Conservation (phyloP, 2,113 vertebrate genomes). For the Suncus etruscus region DNA sequence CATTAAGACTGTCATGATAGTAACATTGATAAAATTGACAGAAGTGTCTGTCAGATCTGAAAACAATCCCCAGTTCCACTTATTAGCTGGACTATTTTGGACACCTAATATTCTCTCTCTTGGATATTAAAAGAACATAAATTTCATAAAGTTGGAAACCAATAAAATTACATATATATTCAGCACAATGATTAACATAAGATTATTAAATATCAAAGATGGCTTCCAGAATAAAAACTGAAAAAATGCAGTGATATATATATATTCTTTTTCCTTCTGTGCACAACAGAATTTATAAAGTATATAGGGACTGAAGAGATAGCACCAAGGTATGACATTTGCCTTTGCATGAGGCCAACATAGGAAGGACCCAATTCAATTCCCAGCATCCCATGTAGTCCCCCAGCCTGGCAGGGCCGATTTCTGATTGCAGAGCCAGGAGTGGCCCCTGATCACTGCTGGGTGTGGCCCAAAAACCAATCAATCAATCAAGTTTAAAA, state of each 20-base stretch:
- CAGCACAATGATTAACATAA: slow-evolving; percentile 20
- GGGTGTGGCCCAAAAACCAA: no score
- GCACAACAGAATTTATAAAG: slow-evolving; percentile 54
- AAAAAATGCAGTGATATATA: background rate
- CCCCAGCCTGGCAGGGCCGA: no score
- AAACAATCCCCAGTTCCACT: slow-evolving; percentile 27
- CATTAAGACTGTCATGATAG: no score
- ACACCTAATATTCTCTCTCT: slow-evolving; percentile 2
- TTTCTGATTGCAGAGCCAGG: no score
- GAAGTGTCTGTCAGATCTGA: background rate
- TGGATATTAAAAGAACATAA: background rate
- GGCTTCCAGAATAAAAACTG: background rate
- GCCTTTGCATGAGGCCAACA: no score
- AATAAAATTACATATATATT: background rate
- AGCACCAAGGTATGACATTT: no score
- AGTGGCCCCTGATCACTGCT: no score
- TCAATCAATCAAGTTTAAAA: no score
- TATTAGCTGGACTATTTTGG: background rate
- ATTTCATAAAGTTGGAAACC: slow-evolving; percentile 9
- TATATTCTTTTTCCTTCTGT: background rate
- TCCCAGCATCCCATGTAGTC: no score
- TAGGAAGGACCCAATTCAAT: no score
- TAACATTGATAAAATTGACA: background rate
- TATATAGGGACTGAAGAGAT: background rate
- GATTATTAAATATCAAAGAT: background rate